These are phyloP conservation scores for Platycheirus albimanus DNA, from an alignment of 2,888 invertebrate genomes.

Conservation along the genomic window DNA sequence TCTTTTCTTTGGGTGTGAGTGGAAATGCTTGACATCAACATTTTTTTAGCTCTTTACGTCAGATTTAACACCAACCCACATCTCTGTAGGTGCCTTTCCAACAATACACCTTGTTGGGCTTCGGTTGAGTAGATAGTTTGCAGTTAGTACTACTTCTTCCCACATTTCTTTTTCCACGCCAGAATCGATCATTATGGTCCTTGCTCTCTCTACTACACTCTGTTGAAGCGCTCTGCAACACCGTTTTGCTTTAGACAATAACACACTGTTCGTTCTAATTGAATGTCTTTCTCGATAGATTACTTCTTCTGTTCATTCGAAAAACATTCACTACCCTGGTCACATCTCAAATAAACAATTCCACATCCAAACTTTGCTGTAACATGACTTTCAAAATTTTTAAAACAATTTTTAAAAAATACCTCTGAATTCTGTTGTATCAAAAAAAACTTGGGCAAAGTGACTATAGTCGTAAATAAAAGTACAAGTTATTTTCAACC, in stretches of 20 bases:
- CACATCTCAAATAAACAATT: conserved; percentile 40
- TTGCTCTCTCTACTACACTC: conserved; percentile 36
- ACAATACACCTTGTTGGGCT: too few relatives aligned
- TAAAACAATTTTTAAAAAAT: conserved; percentile 51
- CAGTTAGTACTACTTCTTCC: conserved; percentile 77
- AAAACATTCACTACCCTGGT: conserved; percentile 43
- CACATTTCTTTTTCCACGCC: too few relatives aligned
- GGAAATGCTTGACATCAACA: too few relatives aligned
- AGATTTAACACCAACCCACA: too few relatives aligned
- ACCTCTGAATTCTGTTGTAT: conserved; percentile 50
- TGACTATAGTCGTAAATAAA: conserved; percentile 26
- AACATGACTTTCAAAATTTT: conserved; percentile 38
- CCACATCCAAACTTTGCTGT: conserved; percentile 40
- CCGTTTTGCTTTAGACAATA: conserved; percentile 60
- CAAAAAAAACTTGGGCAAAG: conserved; percentile 2
- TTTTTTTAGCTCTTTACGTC: too few relatives aligned
- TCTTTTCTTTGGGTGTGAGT: too few relatives aligned
- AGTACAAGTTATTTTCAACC: conserved; percentile 14
- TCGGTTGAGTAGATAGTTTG: conserved; percentile 54
- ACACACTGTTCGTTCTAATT: conserved; percentile 56
- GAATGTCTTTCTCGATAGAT: conserved; percentile 35
- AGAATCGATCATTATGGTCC: conserved; percentile 41
- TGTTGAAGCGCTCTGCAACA: conserved; percentile 49
- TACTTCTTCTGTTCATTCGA: conserved; percentile 51
- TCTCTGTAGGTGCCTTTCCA: too few relatives aligned